phyloP scores from a whole-genome alignment of 2,113 vertebrate species.

The Mobula hypostoma region DNA sequence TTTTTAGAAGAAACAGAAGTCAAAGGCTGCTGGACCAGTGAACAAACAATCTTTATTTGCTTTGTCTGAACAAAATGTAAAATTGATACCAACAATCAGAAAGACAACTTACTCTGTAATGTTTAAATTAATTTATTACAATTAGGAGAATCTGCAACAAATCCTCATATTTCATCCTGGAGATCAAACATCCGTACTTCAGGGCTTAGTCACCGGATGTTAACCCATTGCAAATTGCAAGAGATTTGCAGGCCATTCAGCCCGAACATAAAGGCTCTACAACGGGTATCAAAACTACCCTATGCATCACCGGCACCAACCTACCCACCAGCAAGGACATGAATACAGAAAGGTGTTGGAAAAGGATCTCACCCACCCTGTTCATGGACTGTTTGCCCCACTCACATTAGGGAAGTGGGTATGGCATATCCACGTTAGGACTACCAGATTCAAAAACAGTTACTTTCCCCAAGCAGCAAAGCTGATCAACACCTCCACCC shows the following conservation, averaged over 20 bases:
- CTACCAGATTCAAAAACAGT: no score
- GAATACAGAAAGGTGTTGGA: no score
- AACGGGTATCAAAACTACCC: no score
- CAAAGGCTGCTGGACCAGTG: slow-evolving; percentile 36
- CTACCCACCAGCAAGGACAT: no score
- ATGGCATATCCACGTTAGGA: no score
- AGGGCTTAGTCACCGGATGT: not conserved
- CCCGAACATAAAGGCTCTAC: not conserved
- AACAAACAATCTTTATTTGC: slow-evolving; percentile 34
- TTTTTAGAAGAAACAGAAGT: slow-evolving; percentile 29
- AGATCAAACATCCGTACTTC: slow-evolving; percentile 30
- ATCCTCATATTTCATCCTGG: slow-evolving; percentile 29
- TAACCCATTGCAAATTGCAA: not conserved
- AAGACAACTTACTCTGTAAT: not conserved
- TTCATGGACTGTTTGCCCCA: no score
- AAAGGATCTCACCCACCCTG: no score
- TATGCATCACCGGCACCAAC: no score
- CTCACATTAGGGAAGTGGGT: no score
- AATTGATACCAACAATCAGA: slow-evolving; percentile 33
- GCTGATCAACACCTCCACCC: no score
- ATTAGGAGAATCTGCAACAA: slow-evolving; percentile 29
- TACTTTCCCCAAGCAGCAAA: no score
- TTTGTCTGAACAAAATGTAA: slow-evolving; percentile 36
- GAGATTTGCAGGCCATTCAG: not conserved
- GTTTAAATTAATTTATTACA: slow-evolving; percentile 27